Base-by-base conservation (phyloP, 2,113 vertebrate genomes). In the Vicugna pacos region DNA sequence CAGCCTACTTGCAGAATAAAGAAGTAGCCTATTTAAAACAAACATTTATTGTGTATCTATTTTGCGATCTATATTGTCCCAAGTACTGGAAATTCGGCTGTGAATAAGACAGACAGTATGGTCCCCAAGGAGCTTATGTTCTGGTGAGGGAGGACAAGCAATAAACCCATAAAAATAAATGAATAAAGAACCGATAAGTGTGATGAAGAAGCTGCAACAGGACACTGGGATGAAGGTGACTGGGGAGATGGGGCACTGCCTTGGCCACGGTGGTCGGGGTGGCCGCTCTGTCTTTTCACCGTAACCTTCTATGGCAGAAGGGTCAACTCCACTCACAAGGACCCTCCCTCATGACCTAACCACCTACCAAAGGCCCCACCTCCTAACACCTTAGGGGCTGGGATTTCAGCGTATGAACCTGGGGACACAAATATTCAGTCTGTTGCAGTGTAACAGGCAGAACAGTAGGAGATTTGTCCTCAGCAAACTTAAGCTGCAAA, bases 1-100 rank as follows among this genome's bases (percentile, higher is more conserved):
- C 52, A 83, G 28, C 13, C 62, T 88, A 50, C 24, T 84, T 91
- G 7, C 64, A 83, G 64, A 93, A 87, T 75, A 93, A 69, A 84
- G 35, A 93, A 82, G 82, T 35, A 95, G 56, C 19, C 76, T 90
- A 70, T 52, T 86, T 75, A 94, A 87, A 26, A 26, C 22, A 69
- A 82, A 82, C n/a, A 64, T 67, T 89, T 90, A 80, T 5, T 80
- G 38, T 60, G 35, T 60, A 54, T 60, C 35, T 65, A 79, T 69
- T 91, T 91, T 54, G 32, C 62, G 10, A 62, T 32, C 89, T 79
- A 65, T 5, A 35, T 52, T 72, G 16, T 79, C 64, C 76, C 65
- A 69, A 62, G 42, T 65, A 50, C 60, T 86, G 17, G 65, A 72
- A 85, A 96, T 83, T 87, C 38, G 58, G n/a, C 28, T 60, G 14